Conservation (phyloP, 1,140 invertebrate species). For the Palaemon carinicauda region DNA sequence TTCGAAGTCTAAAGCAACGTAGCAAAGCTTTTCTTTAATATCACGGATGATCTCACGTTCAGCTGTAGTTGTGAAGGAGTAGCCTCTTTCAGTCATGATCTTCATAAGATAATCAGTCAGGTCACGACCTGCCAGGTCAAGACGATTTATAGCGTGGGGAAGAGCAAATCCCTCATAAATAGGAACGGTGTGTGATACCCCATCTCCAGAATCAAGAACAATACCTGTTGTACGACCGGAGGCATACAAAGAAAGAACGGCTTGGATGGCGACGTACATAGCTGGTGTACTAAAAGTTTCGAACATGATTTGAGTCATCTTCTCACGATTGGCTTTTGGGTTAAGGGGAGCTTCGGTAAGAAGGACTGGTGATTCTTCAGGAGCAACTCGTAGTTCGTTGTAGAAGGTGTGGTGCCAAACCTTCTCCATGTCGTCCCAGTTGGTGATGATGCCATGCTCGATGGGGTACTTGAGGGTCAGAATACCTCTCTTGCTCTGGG, state of each 20-base stretch:
- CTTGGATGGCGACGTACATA: not conserved
- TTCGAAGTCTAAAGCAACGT: conserved; percentile 90
- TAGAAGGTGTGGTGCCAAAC: conserved; percentile 97
- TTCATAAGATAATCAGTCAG: conserved; percentile 70
- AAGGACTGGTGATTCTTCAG: conserved; percentile 90
- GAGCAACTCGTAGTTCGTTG: conserved; percentile 92
- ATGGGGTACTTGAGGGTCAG: conserved; percentile 92
- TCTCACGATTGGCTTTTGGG: conserved; percentile 87
- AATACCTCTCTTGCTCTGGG: conserved; percentile 90
- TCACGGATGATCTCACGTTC: conserved; percentile 91
- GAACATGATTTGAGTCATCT: conserved; percentile 80
- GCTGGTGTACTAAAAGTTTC: conserved; percentile 63
- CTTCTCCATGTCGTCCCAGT: conserved; percentile 98
- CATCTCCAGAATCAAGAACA: not conserved
- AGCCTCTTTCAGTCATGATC: conserved; percentile 66
- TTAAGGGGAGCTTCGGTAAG: conserved; percentile 89
- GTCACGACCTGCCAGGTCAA: conserved; percentile 66
- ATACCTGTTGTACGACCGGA: not conserved
- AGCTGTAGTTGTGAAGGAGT: conserved; percentile 70
- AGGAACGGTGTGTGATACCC: not conserved
- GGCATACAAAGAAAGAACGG: not conserved
- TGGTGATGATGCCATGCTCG: conserved; percentile 94
- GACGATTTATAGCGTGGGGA: conserved; percentile 68
- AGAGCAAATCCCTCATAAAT: conserved; percentile 64
- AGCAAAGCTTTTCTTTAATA: conserved; percentile 92